phyloP scores from a whole-genome alignment of 2,888 invertebrate species.

The Volucella bombylans region DNA sequence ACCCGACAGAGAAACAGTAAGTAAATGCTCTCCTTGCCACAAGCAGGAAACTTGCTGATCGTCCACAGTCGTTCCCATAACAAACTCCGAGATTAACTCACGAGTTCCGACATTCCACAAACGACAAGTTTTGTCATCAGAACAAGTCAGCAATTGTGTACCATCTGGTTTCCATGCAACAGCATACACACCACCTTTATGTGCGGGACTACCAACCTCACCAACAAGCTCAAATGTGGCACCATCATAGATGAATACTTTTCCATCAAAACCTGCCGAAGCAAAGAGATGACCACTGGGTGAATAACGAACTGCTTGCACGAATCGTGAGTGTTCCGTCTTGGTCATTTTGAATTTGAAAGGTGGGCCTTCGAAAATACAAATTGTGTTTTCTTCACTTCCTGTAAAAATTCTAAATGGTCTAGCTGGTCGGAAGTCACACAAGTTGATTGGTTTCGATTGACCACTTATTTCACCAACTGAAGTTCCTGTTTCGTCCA shows the following conservation, averaged over 20 bases:
- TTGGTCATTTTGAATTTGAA: constrained; percentile 97
- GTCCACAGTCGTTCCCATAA: constrained; percentile 92
- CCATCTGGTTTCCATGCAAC: too few species aligned
- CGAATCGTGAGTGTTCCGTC: constrained; percentile 96
- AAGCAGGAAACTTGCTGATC: constrained; percentile 97
- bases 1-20: constrained; percentile 97
- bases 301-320: constrained; percentile 97
- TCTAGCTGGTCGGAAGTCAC: too few species aligned
- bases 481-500: too few species aligned
- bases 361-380: constrained; percentile 98
- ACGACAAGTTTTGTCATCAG: too few species aligned
- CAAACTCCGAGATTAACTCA: too few species aligned
- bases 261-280: constrained; percentile 98
- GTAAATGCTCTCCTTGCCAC: too few species aligned
- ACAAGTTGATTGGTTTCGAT: constrained; percentile 96
- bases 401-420: constrained; percentile 97
- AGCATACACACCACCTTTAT: too few species aligned
- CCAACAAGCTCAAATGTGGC: too few species aligned
- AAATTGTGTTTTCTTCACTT: constrained; percentile 97
- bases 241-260: too few species aligned
- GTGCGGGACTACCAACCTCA: too few species aligned
- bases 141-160: too few species aligned
- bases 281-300: constrained; percentile 96
- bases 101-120: too few species aligned
- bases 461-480: constrained; percentile 98